Evolutionary conservation across 2,888 invertebrate genomes (phyloP), one percentile per base, ranked within the genome.

Genomic region (Zygaena filipendulae): DNA sequence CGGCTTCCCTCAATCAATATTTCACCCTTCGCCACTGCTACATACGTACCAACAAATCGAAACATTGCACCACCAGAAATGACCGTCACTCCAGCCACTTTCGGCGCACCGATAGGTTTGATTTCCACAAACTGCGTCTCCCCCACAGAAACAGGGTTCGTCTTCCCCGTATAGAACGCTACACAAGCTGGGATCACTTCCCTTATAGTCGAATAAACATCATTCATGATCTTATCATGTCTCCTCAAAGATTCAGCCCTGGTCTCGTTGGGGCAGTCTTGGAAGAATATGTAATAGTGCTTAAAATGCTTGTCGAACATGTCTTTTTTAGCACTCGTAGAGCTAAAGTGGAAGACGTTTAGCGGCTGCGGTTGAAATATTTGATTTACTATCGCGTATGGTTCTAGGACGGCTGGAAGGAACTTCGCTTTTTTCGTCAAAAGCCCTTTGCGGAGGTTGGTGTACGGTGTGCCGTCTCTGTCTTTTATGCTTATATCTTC

Each of bases 131-230:
- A 42, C 3, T 39, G 39, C 2, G 46, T 3, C 5, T 44, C 47
- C 0, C 50, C 36, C 0, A 53, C 23, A 1, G 27, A 16, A 0
- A 63, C 36, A 0, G 66, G 59, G 29, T 72, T 74, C 0, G 25
- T 3, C 29, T 54, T 70, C 0, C 72, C 74, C 0, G 72, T 71
- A 29, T 74, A 74, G 36, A 63, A 63, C 0, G 52, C 66, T 0
- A 71, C 32, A 0, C 62, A 52, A 0, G 59, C 62, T 0, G 34
- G 10, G 3, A 50, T 48, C 3, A 46, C 11, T 18, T 48, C 38
- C 1, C 44, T 43, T 0, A 61, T 42, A 0, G 43, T 43, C 0
- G 34, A 36, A 23, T 56, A 54, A 0, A 66, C 51, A 3, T 67
- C 58, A 2, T 38, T 42, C 12, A 74, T 68, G 0, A 67, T 42